Percentiles rank a stretch among this genome's conserved stretches.
Evolutionary conservation across 2,113 vertebrate species (phyloP).

Genomic region (Xenopus borealis): DNA sequence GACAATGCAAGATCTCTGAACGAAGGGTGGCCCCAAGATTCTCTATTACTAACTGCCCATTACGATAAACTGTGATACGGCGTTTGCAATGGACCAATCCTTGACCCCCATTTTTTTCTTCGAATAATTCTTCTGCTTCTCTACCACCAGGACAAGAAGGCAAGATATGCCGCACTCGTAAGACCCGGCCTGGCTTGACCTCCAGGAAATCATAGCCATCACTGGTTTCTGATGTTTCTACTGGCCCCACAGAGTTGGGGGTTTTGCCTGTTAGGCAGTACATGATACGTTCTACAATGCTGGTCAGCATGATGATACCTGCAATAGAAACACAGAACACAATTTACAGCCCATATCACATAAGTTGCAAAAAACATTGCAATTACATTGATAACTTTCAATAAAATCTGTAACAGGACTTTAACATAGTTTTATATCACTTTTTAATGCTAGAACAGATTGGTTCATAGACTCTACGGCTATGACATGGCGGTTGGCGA

Average conservation of each 20-base stretch:
- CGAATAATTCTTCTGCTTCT: conserved; percentile 48
- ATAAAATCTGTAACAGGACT: too few species aligned
- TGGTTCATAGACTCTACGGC: too few species aligned
- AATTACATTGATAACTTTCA: too few species aligned
- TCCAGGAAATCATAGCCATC: conserved; percentile 91
- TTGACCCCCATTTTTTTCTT: conserved; percentile 45
- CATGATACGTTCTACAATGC: conserved; percentile 78
- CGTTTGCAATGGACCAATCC: conserved; percentile 78
- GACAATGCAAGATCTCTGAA: conserved; percentile 69
- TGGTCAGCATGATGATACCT: conserved; percentile 80
- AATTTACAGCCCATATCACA: background rate
- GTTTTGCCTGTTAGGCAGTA: conserved; percentile 86
- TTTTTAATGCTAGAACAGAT: too few species aligned
- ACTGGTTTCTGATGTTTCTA: conserved; percentile 73
- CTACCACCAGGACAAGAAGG: conserved; percentile 51
- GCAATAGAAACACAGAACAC: background rate
- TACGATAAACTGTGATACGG: conserved; percentile 85
- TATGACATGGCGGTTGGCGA: too few species aligned
- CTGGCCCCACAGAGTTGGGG: conserved; percentile 74
- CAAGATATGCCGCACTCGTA: conserved; percentile 76
- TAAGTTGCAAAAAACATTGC: too few species aligned
- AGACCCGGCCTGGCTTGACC: conserved; percentile 86
- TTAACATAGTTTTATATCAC: too few species aligned
- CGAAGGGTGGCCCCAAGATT: conserved; percentile 75
- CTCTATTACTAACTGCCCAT: conserved; percentile 87